Evolutionary conservation across 2,113 vertebrate species (phyloP).

Genomic region (Cervus canadensis): DNA sequence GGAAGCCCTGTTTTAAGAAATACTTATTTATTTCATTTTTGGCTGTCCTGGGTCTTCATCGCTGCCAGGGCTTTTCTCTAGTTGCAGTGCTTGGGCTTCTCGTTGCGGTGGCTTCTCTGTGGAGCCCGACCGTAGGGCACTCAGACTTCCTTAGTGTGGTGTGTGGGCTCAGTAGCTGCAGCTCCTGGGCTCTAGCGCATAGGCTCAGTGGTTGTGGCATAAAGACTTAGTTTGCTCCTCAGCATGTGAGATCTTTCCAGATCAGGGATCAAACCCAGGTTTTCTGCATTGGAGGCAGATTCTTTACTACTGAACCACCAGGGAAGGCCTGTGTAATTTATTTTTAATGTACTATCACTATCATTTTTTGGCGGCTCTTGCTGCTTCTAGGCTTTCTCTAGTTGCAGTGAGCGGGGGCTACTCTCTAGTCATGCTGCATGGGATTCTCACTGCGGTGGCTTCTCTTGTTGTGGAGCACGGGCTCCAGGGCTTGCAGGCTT

Average conservation of each 20-base stretch:
- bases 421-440: accelerated
- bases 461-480: neutral
- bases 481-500: neutral
- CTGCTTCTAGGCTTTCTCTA: neutral
- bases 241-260: neutral
- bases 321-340: neutral
- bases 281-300: neutral
- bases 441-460: neutral
- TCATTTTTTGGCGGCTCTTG: neutral
- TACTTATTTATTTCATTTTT: neutral
- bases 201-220: neutral
- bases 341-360: neutral
- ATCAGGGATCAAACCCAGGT: neutral
- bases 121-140: neutral
- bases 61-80: neutral
- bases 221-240: neutral
- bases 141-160: neutral
- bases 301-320: neutral
- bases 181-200: neutral
- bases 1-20: neutral
- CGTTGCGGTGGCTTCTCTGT: neutral
- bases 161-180: neutral
- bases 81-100: neutral
- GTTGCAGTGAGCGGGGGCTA: neutral
- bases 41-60: neutral